Evolutionary conservation across 2,797 vertebrate species (phyloP).

Genomic region (Muscicapa comitata): DNA sequence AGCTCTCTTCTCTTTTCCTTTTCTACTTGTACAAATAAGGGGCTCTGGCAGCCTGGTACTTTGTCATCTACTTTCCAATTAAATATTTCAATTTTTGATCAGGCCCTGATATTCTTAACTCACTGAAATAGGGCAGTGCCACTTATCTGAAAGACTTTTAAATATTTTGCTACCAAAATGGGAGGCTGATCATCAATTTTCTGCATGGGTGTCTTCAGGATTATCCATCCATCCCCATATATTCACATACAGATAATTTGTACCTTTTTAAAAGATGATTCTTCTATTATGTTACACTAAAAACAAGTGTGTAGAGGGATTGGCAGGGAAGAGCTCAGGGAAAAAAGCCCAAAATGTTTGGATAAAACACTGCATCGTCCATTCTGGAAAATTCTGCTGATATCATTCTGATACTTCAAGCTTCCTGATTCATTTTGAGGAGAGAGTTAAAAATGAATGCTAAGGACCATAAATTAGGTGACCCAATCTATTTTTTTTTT

Average conservation of each 20-base stretch:
- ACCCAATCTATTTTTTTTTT: not conserved
- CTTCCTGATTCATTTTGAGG: not conserved
- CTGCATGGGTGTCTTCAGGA: not conserved
- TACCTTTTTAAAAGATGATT: not conserved
- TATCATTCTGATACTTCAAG: not conserved
- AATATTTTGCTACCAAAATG: not conserved
- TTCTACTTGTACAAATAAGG: not conserved
- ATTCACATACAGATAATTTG: not conserved
- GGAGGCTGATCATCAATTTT: not conserved
- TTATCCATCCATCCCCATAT: not conserved
- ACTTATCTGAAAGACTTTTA: not conserved
- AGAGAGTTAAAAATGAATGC: not conserved
- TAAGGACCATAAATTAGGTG: not conserved
- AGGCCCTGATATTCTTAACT: not conserved
- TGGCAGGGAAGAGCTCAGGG: not conserved
- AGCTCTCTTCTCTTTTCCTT: not conserved
- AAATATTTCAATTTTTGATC: conserved; percentile 17
- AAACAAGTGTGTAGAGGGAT: not conserved
- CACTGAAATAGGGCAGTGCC: not conserved
- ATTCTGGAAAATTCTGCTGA: not conserved
- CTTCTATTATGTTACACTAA: not conserved
- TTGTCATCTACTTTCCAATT: not conserved
- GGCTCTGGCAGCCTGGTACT: not conserved
- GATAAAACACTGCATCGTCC: not conserved
- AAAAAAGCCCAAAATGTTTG: not conserved